These are phyloP conservation scores for Lepas anatifera DNA, from an alignment of 2,888 invertebrate genomes.

Conservation along the genomic window DNA sequence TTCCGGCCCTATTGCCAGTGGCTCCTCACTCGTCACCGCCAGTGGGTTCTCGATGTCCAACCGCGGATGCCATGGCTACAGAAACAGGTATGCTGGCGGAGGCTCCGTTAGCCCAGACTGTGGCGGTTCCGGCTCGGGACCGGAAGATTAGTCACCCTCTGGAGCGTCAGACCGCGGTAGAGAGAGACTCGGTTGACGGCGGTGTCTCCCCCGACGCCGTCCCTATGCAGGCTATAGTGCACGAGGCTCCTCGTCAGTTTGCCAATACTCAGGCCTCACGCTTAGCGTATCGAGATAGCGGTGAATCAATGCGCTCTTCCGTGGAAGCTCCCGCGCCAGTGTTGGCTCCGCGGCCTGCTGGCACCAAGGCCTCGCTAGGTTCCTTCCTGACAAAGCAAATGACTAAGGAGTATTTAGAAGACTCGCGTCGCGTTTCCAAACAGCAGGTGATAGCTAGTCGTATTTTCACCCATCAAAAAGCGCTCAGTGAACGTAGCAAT, in stretches of 20 bases:
- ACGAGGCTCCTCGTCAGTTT: not conserved
- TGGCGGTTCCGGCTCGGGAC: no score
- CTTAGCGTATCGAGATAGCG: not conserved
- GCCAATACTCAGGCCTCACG: not conserved
- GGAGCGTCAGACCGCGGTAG: no score
- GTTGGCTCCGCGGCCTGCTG: not conserved
- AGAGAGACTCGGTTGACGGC: not conserved
- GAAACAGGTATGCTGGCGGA: no score
- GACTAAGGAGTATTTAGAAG: constrained; percentile 1
- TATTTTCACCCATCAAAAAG: not conserved
- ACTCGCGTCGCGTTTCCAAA: not conserved
- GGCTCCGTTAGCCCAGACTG: no score
- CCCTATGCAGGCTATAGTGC: not conserved
- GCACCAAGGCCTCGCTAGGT: not conserved
- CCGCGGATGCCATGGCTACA: not conserved
- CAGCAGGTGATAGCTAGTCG: not conserved
- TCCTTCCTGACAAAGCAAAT: constrained; percentile 3
- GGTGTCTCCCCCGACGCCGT: not conserved
- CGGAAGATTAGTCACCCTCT: no score
- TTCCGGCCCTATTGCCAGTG: not conserved
- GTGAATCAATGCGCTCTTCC: not conserved
- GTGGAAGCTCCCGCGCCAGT: not conserved
- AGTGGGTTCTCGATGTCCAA: not conserved
- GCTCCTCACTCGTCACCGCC: not conserved
- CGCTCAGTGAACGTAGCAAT: not conserved